These are phyloP conservation scores for Phacellophora camtschatica DNA, from an alignment of 30 jellyfish, hydroid and myxozoan genomes.

Conservation along the genomic window DNA sequence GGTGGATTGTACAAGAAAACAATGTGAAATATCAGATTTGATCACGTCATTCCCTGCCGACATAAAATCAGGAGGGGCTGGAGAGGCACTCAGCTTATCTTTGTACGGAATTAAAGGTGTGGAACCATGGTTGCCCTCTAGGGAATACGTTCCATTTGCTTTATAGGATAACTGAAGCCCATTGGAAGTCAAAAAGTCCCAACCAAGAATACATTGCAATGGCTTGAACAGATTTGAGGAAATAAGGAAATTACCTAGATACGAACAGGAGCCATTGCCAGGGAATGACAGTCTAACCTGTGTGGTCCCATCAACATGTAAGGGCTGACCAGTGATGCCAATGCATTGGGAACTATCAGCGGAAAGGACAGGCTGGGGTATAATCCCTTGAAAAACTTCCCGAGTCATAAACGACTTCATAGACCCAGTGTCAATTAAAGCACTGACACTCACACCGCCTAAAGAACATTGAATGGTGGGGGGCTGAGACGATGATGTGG, in stretches of 20 bases:
- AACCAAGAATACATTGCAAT: slow-evolving; percentile 34
- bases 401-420: slow-evolving; percentile 33
- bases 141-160: slow-evolving; percentile 31
- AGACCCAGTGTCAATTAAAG: slow-evolving; percentile 56
- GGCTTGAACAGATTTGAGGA: slow-evolving; percentile 4
- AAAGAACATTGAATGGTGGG: slow-evolving; percentile 5
- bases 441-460: slow-evolving; percentile 29
- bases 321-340: slow-evolving; percentile 10
- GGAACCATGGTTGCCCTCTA: slow-evolving; percentile 37
- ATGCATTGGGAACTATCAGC: slow-evolving; percentile 1
- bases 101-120: slow-evolving; percentile 2
- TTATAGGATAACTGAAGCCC: slow-evolving; percentile 39
- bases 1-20: slow-evolving; percentile 16
- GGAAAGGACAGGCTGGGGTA: slow-evolving; percentile 10
- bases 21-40: not conserved
- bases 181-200: slow-evolving; percentile 43
- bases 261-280: slow-evolving; percentile 1
- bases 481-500: not conserved
- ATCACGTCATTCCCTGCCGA: not conserved
- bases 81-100: not conserved
- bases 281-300: slow-evolving; percentile 1
- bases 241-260: slow-evolving; percentile 1
- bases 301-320: slow-evolving; percentile 1
- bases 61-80: not conserved
- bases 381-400: not conserved